Evolutionary conservation across 2,888 invertebrate genomes (phyloP), one percentile per base, ranked within the genome.

Genomic region (Eugnorisma glareosa): DNA sequence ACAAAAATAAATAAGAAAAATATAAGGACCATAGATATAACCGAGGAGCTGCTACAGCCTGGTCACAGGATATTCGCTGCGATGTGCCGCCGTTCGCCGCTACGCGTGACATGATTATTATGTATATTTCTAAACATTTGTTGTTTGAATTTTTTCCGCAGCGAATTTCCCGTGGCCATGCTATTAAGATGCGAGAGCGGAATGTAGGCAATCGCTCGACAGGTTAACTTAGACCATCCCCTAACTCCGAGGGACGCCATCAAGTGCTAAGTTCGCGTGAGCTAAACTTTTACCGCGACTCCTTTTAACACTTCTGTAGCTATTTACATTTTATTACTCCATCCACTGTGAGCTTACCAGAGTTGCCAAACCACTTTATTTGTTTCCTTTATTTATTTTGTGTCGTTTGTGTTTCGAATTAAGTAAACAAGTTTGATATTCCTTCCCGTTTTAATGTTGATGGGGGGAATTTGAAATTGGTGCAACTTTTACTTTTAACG

Each of bases 311-410:
- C 94, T 95, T 93, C 93, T 92, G 90, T 91, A 91, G 92, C 93
- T 93, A 94, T 95, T 95, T 94, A 94, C 95, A 94, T 95, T 94
- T 95, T 94, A 95, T 94, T 93, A 91, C 93, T 90, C 89, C 89
- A 89, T 91, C 90, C 88, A 90, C 89, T 90, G 92, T 91, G 79
- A 91, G 89, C 90, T 89, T 86, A 88, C 89, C 88, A 84, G 88
- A 91, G 89, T 90, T 90, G 86, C 89, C 86, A 89, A 92, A 92
- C 92, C 91, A 91, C 92, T 94, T 93, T 93, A 93, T 93, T 94
- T 93, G 93, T 93, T 93, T 91, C 87, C 86, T 90, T 91, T 91
- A 90, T 91, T 90, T 91, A 91, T 92, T 87, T 88, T 86, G 82
- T 86, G 87, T 87, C 89, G 86, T 90, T 91, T 89, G 89, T 90